Evolutionary conservation across 2,888 invertebrate genomes (phyloP).

Genomic region (Sinotaia quadrata): DNA sequence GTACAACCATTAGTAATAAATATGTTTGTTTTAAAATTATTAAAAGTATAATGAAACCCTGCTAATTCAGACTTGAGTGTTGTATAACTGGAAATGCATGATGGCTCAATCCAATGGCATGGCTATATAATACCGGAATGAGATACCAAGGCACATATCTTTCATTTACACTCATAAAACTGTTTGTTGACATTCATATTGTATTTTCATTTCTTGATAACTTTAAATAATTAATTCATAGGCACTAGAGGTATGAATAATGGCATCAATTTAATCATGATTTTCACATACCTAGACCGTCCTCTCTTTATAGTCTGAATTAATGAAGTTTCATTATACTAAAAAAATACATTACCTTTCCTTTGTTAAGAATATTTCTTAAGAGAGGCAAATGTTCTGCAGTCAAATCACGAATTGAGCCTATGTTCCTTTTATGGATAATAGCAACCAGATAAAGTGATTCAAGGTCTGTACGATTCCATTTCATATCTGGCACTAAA

Average conservation of each 20-base stretch:
- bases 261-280: too few species aligned
- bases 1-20: too few species aligned
- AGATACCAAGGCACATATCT: neutral
- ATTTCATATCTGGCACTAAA: conserved; percentile 94
- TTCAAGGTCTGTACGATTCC: conserved; percentile 86
- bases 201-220: too few species aligned
- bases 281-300: too few species aligned
- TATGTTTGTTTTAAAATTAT: too few species aligned
- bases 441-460: conserved; percentile 90
- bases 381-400: conserved; percentile 85
- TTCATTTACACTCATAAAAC: neutral
- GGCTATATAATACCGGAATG: neutral
- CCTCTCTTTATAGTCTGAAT: too few species aligned
- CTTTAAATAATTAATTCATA: too few species aligned
- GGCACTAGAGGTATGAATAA: too few species aligned
- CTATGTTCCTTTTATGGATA: conserved; percentile 80
- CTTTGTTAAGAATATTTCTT: conserved; percentile 84
- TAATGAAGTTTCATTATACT: too few species aligned
- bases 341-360: conserved; percentile 76
- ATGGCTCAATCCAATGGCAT: neutral
- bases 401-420: conserved; percentile 88
- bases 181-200: too few species aligned
- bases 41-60: too few species aligned
- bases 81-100: neutral
- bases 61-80: neutral